Evolutionary conservation across 2,113 vertebrate genomes (phyloP), one percentile per base, ranked within the genome.

Genomic region (Phrynosoma platyrhinos): DNA sequence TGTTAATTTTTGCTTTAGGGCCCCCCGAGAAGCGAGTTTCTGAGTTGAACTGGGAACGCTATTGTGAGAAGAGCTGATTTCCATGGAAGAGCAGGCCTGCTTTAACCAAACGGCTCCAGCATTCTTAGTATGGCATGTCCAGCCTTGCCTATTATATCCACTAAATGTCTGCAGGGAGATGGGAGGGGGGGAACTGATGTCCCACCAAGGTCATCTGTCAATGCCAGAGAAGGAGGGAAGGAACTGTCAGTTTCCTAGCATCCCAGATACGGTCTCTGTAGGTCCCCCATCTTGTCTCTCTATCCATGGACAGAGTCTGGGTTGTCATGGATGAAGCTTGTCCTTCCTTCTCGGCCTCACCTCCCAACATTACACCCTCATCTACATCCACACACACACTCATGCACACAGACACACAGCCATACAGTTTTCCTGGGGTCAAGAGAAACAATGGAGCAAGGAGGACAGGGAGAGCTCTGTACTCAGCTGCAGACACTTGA

Each of bases 401-500:
- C 72, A 40, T 14, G 30, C 14, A 10, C n/a, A 18, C 32, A 42
- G 32, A 62, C 23, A 42, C 32, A 40, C 27, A 6, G 12, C 5
- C 0, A 74, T 53, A 36, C 76, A 80, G 87, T 88, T 94, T 95
- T 97, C 97, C 95, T 93, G 95, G 97, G 98, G 98, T 98, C 98
- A 98, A 91, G 93, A 94, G 95, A 96, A 97, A 98, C 97, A 98
- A 98, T 98, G 97, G 97, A 97, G 95, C 95, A 96, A 96, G 96
- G 97, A 97, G 97, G 97, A 97, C 94, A 94, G 96, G 94, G 96
- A 93, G 87, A 96, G 96, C 89, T 91, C 91, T 64, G 93, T 81
- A 86, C 94, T 71, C 92, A 87, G 92, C 94, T 92, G 93, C 96
- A 93, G 97, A 96, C 96, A 97, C 96, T 97, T 98, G 98, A 98